phyloP scores from a whole-genome alignment of 2,113 vertebrate genomes.

The Muntiacus muntjak region DNA sequence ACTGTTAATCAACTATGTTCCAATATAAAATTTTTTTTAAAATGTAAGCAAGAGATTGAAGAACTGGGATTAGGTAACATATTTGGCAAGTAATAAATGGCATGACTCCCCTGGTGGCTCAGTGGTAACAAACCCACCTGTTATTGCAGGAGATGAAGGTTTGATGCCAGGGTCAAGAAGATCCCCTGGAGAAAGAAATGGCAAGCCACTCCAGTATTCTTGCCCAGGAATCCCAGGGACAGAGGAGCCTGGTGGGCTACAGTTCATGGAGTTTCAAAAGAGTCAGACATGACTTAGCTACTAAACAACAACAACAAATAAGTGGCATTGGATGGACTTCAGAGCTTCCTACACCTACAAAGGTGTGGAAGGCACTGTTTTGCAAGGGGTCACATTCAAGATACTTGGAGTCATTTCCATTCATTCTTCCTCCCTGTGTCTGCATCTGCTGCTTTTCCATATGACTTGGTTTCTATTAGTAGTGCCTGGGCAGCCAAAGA shows the following conservation, averaged over 20 bases:
- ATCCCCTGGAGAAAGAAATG: neutral
- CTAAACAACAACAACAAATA: neutral
- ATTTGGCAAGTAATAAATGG: neutral
- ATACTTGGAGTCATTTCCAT: accelerated
- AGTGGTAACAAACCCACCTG: neutral
- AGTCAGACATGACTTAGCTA: neutral
- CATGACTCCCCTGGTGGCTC: neutral
- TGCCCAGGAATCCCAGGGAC: neutral
- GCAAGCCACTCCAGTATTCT: neutral
- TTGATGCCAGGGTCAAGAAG: neutral
- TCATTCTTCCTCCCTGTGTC: neutral
- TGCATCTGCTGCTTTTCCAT: no score
- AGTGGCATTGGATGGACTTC: neutral
- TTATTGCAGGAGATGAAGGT: neutral
- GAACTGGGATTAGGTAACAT: neutral
- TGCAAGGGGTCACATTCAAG: neutral
- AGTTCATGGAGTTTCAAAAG: neutral
- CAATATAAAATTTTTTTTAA: accelerated
- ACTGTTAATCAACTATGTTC: neutral
- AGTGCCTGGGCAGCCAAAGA: neutral
- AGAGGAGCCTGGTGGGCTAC: neutral
- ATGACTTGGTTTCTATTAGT: neutral
- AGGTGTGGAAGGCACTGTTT: no score
- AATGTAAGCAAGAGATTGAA: neutral
- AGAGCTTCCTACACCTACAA: neutral